phyloP scores from a whole-genome alignment of 2,113 vertebrate species.

The Podarcis cretensis region DNA sequence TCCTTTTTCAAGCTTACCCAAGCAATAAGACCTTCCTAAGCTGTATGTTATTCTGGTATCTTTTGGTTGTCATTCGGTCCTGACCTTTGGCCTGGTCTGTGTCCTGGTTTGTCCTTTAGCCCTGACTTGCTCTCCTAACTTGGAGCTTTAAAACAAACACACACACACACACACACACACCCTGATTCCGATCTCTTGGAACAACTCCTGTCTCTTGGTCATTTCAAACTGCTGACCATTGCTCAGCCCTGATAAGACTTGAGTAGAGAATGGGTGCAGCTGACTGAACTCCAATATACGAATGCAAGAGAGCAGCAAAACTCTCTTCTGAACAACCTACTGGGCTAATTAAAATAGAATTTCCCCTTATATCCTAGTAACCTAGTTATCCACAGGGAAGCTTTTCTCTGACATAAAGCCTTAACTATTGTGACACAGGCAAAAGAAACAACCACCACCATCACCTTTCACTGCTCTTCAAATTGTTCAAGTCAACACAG shows the following conservation, averaged over 20 bases:
- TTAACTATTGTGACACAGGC: conserved; percentile 40
- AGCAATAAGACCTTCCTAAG: not conserved
- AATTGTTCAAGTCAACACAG: conserved; percentile 46
- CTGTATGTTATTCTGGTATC: not conserved
- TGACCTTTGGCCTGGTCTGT: not conserved
- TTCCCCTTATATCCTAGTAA: conserved; percentile 54
- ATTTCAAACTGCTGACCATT: not conserved
- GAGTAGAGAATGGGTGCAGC: not conserved
- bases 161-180: no score
- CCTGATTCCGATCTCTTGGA: not conserved
- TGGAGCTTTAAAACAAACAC: not conserved
- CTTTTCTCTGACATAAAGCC: conserved; percentile 45
- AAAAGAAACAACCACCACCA: conserved; percentile 11
- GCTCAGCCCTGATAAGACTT: not conserved
- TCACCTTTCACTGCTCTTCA: conserved; percentile 29
- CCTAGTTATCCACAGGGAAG: conserved; percentile 51
- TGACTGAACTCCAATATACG: no score
- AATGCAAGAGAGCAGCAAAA: not conserved
- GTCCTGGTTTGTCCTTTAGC: not conserved
- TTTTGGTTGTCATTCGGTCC: not conserved
- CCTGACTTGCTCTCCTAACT: not conserved
- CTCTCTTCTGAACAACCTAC: not conserved
- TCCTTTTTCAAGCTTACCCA: not conserved
- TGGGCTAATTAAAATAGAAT: conserved; percentile 58
- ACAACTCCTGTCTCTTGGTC: not conserved